Evolutionary conservation across 35 echinoderm and acorn worm genomes (phyloP).

Genomic region (Anneissia japonica): DNA sequence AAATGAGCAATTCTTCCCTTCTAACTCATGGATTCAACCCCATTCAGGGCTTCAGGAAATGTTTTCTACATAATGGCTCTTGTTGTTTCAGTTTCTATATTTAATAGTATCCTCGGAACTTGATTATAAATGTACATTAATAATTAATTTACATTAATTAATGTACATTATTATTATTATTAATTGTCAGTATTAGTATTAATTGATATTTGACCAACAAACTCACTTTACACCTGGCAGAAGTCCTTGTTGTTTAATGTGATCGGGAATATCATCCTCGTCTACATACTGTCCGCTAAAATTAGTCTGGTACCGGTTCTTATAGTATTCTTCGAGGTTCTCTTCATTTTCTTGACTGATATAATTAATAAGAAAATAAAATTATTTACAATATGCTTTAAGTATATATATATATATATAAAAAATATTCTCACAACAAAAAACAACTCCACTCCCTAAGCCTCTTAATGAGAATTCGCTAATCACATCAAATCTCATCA

Average conservation of each 20-base stretch:
- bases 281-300: constrained; percentile 56
- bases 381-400: no score
- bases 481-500: no score
- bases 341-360: constrained; percentile 74
- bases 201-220: not conserved
- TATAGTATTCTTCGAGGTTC: constrained; percentile 94
- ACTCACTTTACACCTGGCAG: constrained; percentile 97
- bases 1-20: no score
- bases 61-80: not conserved
- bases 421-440: no score
- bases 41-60: not conserved
- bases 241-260: constrained; percentile 89
- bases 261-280: constrained; percentile 86
- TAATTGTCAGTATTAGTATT: not conserved
- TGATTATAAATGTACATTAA: not conserved
- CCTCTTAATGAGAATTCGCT: no score
- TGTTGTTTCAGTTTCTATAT: not conserved
- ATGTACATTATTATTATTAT: not conserved
- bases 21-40: no score
- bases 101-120: not conserved
- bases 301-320: constrained; percentile 68
- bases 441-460: no score
- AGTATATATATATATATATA: no score
- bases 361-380: not conserved
- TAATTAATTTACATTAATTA: not conserved